Evolutionary conservation across 30 jellyfish, hydroid and myxozoan genomes (phyloP).

Genomic region (Cassiopea andromeda): DNA sequence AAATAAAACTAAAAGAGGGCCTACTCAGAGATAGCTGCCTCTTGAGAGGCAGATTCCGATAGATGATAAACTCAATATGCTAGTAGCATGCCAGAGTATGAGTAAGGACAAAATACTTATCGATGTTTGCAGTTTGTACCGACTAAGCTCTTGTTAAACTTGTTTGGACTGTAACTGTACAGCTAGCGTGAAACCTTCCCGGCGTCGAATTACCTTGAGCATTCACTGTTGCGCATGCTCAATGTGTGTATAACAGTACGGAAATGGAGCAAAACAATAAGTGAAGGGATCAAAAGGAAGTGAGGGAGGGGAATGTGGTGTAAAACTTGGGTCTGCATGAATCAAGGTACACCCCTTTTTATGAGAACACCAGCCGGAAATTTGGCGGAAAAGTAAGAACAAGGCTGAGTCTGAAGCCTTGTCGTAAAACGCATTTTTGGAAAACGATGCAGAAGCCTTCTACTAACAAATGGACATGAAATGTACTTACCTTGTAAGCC

Average conservation of each 20-base stretch:
- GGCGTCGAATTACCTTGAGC: conserved; percentile 16
- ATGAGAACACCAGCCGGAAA: too few species aligned
- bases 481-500: too few species aligned
- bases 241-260: background rate
- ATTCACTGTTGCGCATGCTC: background rate
- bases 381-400: too few species aligned
- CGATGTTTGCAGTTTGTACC: background rate
- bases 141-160: background rate
- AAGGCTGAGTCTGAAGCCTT: too few species aligned
- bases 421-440: too few species aligned
- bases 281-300: background rate
- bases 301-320: background rate
- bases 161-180: background rate
- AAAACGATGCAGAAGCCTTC: too few species aligned
- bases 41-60: background rate
- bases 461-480: too few species aligned
- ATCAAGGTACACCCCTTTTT: background rate
- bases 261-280: background rate
- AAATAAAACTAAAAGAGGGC: conserved; percentile 12
- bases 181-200: background rate
- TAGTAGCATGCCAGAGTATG: background rate
- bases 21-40: conserved; percentile 4
- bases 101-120: background rate
- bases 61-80: background rate
- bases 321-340: background rate